Percentiles rank a stretch among this genome's conserved stretches.
These are phyloP conservation scores for Cynaeus angustus DNA, from an alignment of 2,888 invertebrate species.

Conservation along the genomic window DNA sequence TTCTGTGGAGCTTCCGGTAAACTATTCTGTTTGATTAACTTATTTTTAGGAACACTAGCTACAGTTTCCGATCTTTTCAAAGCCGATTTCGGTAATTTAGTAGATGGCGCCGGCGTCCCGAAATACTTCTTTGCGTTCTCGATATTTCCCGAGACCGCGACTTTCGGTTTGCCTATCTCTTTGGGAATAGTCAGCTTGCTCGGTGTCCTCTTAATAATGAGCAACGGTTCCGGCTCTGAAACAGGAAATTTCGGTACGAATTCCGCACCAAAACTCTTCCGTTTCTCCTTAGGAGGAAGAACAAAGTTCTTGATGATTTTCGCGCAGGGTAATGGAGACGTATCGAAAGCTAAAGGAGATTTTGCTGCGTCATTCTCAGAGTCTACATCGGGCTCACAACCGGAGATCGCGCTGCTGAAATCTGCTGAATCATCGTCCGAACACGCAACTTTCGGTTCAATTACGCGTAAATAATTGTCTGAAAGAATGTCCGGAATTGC, in stretches of 20 bases:
- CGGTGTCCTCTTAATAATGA: slow-evolving; percentile 70
- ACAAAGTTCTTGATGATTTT: slow-evolving; percentile 65
- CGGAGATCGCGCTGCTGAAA: slow-evolving; percentile 69
- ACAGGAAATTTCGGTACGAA: slow-evolving; percentile 65
- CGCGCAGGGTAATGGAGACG: slow-evolving; percentile 53
- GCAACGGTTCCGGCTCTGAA: slow-evolving; percentile 66
- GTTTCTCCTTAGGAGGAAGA: slow-evolving; percentile 63
- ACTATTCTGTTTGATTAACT: slow-evolving; percentile 62
- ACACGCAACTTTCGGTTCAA: slow-evolving; percentile 56
- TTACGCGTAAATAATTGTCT: slow-evolving; percentile 42
- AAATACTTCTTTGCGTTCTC: slow-evolving; percentile 69
- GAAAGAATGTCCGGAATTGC: slow-evolving; percentile 58
- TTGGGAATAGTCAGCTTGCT: slow-evolving; percentile 69
- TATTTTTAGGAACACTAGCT: slow-evolving; percentile 39
- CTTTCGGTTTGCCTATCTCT: slow-evolving; percentile 69
- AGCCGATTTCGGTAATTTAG: slow-evolving; percentile 53
- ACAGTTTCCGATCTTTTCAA: slow-evolving; percentile 59
- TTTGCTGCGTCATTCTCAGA: slow-evolving; percentile 22
- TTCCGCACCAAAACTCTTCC: slow-evolving; percentile 66
- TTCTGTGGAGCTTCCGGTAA: slow-evolving; percentile 60
- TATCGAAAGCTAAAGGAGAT: slow-evolving; percentile 53
- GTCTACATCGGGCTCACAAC: slow-evolving; percentile 60
- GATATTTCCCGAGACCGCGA: slow-evolving; percentile 66
- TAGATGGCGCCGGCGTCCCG: slow-evolving; percentile 58
- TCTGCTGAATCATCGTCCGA: slow-evolving; percentile 59